Conservation (phyloP, 2,888 invertebrate genomes). For the Spilarctia lutea region DNA sequence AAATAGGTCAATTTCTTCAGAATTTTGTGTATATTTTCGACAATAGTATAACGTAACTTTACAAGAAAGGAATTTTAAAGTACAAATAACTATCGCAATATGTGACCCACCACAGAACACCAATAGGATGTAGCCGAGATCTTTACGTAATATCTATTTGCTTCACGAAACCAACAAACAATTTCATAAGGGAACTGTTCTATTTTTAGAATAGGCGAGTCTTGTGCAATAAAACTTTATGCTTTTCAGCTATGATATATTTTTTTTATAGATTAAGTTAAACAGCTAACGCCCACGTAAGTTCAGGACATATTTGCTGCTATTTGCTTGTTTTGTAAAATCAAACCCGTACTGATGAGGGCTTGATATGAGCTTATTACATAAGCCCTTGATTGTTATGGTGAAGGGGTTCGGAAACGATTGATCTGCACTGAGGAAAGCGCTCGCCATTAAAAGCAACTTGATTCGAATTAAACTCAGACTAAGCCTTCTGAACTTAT, state of each 20-base stretch:
- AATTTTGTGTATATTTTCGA: background rate
- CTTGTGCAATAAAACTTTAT: background rate
- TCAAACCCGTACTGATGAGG: too few species aligned
- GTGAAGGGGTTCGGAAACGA: too few species aligned
- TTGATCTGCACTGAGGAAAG: too few species aligned
- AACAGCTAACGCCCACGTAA: background rate
- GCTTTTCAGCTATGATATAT: background rate
- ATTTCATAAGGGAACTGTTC: background rate
- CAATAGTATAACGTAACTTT: background rate
- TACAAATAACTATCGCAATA: background rate
- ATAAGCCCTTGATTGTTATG: too few species aligned
- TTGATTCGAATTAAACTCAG: too few species aligned
- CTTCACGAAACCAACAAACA: slow-evolving; percentile 7
- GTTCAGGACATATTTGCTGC: too few species aligned
- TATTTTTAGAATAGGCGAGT: background rate
- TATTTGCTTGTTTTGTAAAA: too few species aligned
- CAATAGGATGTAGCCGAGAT: background rate
- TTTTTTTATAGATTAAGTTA: background rate
- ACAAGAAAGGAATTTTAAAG: background rate
- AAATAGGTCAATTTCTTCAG: background rate
- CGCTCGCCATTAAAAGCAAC: too few species aligned
- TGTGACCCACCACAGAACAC: background rate
- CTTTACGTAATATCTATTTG: background rate
- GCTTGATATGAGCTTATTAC: too few species aligned
- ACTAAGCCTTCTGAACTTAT: too few species aligned